These are phyloP conservation scores for Octopus sinensis DNA, from an alignment of 1,140 invertebrate genomes.

Conservation along the genomic window DNA sequence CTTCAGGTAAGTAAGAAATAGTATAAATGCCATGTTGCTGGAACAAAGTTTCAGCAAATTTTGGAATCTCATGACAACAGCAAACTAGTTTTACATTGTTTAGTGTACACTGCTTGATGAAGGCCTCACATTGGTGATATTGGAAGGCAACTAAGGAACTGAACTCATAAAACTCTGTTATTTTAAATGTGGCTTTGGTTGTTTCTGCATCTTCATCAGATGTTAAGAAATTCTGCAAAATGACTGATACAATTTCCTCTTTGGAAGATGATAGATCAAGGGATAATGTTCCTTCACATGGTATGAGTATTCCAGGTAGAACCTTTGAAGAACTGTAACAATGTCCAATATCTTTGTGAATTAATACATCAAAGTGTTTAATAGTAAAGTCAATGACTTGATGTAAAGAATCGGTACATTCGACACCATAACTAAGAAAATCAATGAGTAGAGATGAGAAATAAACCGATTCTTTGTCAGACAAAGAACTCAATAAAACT, in stretches of 20 bases:
- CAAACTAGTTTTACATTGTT: neutral
- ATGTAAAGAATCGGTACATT: neutral
- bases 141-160: neutral
- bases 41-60: conserved; percentile 1
- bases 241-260: neutral
- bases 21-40: neutral
- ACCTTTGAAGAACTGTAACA: neutral
- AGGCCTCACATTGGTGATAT: neutral
- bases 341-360: neutral
- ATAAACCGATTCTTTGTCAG: neutral
- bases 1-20: neutral
- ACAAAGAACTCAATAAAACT: neutral
- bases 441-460: neutral
- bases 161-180: neutral
- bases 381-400: neutral
- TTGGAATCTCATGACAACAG: neutral
- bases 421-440: neutral
- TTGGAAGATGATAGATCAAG: neutral
- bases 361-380: neutral
- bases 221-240: neutral
- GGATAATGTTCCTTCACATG: neutral
- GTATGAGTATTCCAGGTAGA: neutral
- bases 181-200: neutral
- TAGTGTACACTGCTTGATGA: neutral
- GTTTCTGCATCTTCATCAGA: neutral